A percentile compares a stretch with the other conserved stretches of the same genome.
Conservation (phyloP, 2,113 vertebrate genomes). For the Mixornis gularis region DNA sequence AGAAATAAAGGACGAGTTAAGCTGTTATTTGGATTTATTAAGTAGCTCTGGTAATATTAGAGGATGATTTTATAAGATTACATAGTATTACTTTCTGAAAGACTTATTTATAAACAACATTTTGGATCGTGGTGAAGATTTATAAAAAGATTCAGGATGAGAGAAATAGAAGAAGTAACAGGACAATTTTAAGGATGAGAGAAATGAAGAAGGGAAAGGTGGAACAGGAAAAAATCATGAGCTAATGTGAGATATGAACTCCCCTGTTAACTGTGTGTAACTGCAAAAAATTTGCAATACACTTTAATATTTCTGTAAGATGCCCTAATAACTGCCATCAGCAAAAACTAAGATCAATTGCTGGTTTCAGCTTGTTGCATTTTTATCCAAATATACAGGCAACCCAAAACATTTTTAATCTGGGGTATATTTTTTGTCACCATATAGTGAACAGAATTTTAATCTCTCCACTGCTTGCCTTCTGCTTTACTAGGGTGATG, state of each 20-base stretch:
- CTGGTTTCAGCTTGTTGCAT: not conserved
- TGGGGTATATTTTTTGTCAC: not conserved
- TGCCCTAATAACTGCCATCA: not conserved
- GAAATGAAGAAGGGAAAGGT: not conserved
- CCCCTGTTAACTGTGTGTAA: not conserved
- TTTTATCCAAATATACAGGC: not conserved
- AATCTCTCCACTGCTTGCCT: not conserved
- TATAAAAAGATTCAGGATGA: not conserved
- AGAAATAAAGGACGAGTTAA: not conserved
- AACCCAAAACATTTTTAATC: not conserved
- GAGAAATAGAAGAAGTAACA: not conserved
- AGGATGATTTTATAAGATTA: not conserved
- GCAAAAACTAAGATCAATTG: not conserved
- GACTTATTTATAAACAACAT: not conserved
- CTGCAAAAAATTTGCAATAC: not conserved
- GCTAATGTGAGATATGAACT: not conserved
- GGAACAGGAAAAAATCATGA: not conserved
- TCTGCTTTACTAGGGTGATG: not conserved
- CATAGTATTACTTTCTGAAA: not conserved
- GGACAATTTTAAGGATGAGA: not conserved
- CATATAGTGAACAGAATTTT: not conserved
- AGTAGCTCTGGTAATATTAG: not conserved
- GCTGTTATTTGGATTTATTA: not conserved
- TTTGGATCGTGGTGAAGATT: fast-evolving
- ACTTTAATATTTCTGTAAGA: not conserved